These are phyloP conservation scores for Myotis brandtii DNA, from an alignment of 2,113 vertebrate species.

Conservation along the genomic window DNA sequence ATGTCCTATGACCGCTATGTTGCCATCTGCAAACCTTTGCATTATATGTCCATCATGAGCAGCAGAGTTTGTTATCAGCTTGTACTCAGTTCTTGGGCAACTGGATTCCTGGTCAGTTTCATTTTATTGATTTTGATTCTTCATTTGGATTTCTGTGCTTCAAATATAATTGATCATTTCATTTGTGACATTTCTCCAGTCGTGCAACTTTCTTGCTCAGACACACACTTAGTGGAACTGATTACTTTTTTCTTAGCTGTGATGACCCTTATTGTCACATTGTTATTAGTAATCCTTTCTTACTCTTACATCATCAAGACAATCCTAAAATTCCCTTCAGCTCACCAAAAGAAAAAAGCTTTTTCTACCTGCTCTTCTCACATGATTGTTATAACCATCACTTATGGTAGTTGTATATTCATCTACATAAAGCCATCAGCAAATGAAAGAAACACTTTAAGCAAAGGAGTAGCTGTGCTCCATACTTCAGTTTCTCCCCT, in stretches of 20 bases:
- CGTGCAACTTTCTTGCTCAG: conserved; percentile 68
- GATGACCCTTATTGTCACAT: not conserved
- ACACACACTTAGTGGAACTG: conserved; percentile 48
- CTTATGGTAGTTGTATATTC: conserved; percentile 59
- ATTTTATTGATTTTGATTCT: not conserved
- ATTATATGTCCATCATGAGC: conserved; percentile 46
- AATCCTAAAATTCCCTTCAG: conserved; percentile 56
- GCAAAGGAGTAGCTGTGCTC: conserved; percentile 56
- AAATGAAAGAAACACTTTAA: conserved; percentile 40
- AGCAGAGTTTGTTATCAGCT: not conserved
- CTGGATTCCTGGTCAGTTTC: conserved; percentile 43
- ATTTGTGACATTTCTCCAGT: conserved; percentile 64
- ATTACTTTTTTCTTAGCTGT: conserved; percentile 31
- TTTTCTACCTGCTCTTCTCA: conserved; percentile 64
- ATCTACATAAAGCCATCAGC: conserved; percentile 53
- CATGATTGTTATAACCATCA: conserved; percentile 58
- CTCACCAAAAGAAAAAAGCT: conserved; percentile 58
- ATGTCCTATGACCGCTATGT: conserved; percentile 68
- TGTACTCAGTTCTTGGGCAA: conserved; percentile 50
- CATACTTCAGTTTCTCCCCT: conserved; percentile 52
- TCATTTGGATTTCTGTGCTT: conserved; percentile 59
- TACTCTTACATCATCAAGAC: conserved; percentile 41
- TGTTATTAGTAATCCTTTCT: conserved; percentile 48
- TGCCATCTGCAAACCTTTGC: conserved; percentile 64
- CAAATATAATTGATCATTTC: conserved; percentile 69